Base-by-base conservation (phyloP, 2,797 vertebrate genomes). In the Lacerta agilis region DNA sequence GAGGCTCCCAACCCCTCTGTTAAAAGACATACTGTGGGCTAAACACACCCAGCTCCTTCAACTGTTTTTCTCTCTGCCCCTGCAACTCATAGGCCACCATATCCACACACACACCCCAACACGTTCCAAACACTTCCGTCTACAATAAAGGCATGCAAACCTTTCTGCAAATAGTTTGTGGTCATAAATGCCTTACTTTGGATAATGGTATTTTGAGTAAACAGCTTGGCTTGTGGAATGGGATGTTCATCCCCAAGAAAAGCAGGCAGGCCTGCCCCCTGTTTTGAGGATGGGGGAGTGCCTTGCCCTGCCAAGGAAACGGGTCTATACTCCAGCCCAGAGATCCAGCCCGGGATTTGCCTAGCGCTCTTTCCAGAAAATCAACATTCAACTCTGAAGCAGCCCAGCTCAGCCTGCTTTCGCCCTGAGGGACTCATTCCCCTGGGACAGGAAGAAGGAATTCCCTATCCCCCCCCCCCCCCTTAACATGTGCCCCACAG, bases 321-420 rank as follows among this genome's bases (percentile, higher is more conserved):
- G 33, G 72, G 25, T 38, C 64, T 25, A 20, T 4, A 13, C 36
- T 58, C 75, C 64, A 78, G 29, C 6, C 38, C 66, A 29, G 76
- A 78, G 27, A 73, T 88, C 87, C 82, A 80, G 82, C 4, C 76
- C 77, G 4, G 82, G 69, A 36, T 84, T 71, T 82, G 20, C 82
- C 36, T 38, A 29, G 10, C 2, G 3, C 82, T 18, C 25, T 58
- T 55, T 49, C 36, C 41, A 43, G 36, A 76, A 88, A 78, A 77
- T 79, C 83, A 82, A 10, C 38, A 13, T 4, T 41, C 23, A 41
- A 13, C 23, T 25, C n/a, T 11, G 76, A 71, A 23, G 58, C 58
- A 76, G 27, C 29, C 38, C 38, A 71, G 81, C 27, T 25, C 49
- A 75, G 20, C 15, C 73, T 43, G 25, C 58, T 41, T n/a, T 25